These are phyloP conservation scores for Mormoops blainvillei DNA, from an alignment of 2,113 vertebrate genomes.

Conservation along the genomic window DNA sequence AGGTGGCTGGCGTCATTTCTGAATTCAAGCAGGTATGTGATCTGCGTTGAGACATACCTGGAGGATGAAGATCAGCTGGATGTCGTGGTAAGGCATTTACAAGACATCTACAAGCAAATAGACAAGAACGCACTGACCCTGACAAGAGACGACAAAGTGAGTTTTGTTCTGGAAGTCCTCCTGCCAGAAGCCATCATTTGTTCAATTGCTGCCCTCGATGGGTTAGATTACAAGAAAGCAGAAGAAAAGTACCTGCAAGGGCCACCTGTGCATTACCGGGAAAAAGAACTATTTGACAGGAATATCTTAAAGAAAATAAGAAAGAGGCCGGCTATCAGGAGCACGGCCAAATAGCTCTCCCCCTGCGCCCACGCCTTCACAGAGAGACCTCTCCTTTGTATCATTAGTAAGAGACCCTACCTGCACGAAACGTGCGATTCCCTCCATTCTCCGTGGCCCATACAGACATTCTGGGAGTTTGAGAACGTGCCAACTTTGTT, in stretches of 20 bases:
- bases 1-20: conserved; percentile 85
- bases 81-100: conserved; percentile 84
- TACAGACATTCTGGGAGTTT: not conserved
- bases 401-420: not conserved
- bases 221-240: conserved; percentile 77
- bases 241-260: not conserved
- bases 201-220: conserved; percentile 87
- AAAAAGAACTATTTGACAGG: not conserved
- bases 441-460: not conserved
- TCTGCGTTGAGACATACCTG: conserved; percentile 83
- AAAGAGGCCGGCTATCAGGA: not conserved
- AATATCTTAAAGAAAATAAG: not conserved
- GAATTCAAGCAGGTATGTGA: conserved; percentile 62
- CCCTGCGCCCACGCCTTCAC: not conserved
- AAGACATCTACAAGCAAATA: conserved; percentile 73
- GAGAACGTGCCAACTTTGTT: not conserved
- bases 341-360: not conserved
- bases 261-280: not conserved
- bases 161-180: conserved; percentile 82
- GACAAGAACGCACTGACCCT: conserved; percentile 29
- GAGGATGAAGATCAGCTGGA: conserved; percentile 91
- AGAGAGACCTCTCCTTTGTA: not conserved
- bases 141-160: conserved; percentile 73
- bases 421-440: not conserved
- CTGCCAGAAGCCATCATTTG: conserved; percentile 92